Percentiles rank a stretch among this genome's conserved stretches.
Evolutionary conservation across 2,888 invertebrate genomes (phyloP).

Genomic region (Pheosia gnoma): DNA sequence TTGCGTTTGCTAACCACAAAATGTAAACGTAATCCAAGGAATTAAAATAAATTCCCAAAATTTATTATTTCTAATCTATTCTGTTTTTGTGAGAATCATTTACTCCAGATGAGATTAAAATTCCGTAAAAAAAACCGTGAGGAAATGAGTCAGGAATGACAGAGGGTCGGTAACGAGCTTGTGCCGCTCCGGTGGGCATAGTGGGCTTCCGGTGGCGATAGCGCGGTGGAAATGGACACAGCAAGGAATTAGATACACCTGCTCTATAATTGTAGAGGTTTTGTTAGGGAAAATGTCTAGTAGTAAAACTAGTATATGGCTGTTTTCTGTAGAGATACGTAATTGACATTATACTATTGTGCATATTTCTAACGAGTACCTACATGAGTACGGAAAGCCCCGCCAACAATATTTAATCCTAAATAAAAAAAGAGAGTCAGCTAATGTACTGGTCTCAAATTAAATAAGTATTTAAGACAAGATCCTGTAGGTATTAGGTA

Average conservation of each 20-base stretch:
- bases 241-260: conserved; percentile 5
- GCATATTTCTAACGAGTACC: too few relatives aligned
- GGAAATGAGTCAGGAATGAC: conserved; percentile 76
- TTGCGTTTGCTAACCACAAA: too few relatives aligned
- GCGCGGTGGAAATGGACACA: conserved; percentile 51
- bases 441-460: too few relatives aligned
- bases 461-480: neutral
- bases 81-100: conserved; percentile 67
- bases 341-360: too few relatives aligned
- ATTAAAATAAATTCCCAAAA: conserved; percentile 38
- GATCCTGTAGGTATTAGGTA: neutral
- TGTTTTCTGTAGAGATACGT: too few relatives aligned
- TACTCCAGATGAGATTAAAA: conserved; percentile 57
- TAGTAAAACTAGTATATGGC: neutral
- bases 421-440: neutral
- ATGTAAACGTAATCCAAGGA: too few relatives aligned
- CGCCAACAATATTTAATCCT: too few relatives aligned
- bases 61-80: conserved; percentile 40
- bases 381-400: too few relatives aligned
- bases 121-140: conserved; percentile 56
- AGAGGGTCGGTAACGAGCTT: conserved; percentile 64
- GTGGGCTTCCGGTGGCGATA: conserved; percentile 64
- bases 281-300: neutral
- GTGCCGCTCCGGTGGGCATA: conserved; percentile 66
- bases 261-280: neutral